Percentiles rank a stretch among this genome's conserved stretches.
These are phyloP conservation scores for Sylvia atricapilla DNA, from an alignment of 2,113 vertebrate species.

Conservation along the genomic window DNA sequence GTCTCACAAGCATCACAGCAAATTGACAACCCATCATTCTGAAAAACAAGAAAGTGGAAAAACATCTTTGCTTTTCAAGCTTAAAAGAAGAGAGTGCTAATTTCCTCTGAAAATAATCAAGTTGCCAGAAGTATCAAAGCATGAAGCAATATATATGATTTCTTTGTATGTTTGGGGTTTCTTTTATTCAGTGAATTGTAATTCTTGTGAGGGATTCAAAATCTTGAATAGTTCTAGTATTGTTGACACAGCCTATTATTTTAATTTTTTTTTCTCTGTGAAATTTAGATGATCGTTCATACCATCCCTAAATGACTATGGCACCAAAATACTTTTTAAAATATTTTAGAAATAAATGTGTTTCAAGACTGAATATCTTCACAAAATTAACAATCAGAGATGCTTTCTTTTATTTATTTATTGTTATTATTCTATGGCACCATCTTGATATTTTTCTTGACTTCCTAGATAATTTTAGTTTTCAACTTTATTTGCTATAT, in stretches of 20 bases:
- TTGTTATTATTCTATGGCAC: neutral
- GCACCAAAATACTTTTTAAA: neutral
- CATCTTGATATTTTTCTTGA: neutral
- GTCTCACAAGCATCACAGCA: neutral
- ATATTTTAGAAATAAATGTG: neutral
- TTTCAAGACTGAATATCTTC: neutral
- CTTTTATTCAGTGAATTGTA: neutral
- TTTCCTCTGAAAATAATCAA: neutral
- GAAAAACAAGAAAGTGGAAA: neutral
- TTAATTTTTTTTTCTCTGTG: neutral
- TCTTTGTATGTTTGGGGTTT: fast-evolving
- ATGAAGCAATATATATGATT: neutral
- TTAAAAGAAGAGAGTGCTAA: neutral
- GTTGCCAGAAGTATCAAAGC: neutral
- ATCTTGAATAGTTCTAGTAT: neutral
- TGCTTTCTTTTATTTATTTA: neutral
- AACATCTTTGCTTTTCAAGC: neutral
- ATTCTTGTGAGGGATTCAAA: neutral
- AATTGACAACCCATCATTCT: neutral
- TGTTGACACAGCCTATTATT: neutral
- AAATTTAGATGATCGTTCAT: neutral
- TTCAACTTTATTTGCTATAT: neutral
- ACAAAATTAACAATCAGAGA: neutral
- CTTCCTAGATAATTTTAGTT: neutral
- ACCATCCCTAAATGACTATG: neutral